Evolutionary conservation across 2,888 invertebrate genomes (phyloP).

Genomic region (Leucophenga maculata): DNA sequence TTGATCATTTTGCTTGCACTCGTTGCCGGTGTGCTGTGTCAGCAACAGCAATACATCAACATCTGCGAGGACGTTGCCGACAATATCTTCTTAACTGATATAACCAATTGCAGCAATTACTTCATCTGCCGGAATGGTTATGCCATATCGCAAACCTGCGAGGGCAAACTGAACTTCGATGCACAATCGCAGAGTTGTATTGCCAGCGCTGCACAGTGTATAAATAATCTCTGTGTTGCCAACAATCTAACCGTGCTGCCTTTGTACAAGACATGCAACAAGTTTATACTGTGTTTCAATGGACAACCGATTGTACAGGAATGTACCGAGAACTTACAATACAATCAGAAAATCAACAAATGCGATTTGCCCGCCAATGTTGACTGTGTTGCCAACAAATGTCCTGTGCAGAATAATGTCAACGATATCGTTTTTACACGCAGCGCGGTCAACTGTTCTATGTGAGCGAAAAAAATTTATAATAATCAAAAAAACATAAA

Average conservation of each 20-base stretch:
- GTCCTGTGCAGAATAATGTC: slow-evolving; percentile 38
- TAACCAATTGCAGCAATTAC: slow-evolving; percentile 42
- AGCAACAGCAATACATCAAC: slow-evolving; percentile 35
- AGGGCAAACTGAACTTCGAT: slow-evolving; percentile 37
- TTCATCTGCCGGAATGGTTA: slow-evolving; percentile 35
- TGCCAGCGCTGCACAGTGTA: slow-evolving; percentile 22
- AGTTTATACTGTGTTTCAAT: slow-evolving; percentile 47
- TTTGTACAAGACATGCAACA: slow-evolving; percentile 47
- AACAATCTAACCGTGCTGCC: slow-evolving; percentile 22
- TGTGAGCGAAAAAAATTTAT: neutral
- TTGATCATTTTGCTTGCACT: slow-evolving; percentile 35
- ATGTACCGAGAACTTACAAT: slow-evolving; percentile 50
- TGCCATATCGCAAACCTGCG: slow-evolving; percentile 39
- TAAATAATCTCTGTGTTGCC: slow-evolving; percentile 25
- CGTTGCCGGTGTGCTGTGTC: slow-evolving; percentile 13
- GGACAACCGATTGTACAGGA: slow-evolving; percentile 37
- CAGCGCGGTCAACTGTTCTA: slow-evolving; percentile 27
- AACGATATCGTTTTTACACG: slow-evolving; percentile 37
- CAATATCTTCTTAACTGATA: slow-evolving; percentile 46
- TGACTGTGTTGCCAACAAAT: slow-evolving; percentile 48
- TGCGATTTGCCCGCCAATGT: slow-evolving; percentile 50
- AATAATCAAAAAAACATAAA: neutral
- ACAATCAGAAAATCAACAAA: slow-evolving; percentile 40
- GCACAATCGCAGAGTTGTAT: slow-evolving; percentile 39
- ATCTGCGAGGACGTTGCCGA: slow-evolving; percentile 44